Conservation (phyloP, 2,797 vertebrate species). For the Danio choprae region DNA sequence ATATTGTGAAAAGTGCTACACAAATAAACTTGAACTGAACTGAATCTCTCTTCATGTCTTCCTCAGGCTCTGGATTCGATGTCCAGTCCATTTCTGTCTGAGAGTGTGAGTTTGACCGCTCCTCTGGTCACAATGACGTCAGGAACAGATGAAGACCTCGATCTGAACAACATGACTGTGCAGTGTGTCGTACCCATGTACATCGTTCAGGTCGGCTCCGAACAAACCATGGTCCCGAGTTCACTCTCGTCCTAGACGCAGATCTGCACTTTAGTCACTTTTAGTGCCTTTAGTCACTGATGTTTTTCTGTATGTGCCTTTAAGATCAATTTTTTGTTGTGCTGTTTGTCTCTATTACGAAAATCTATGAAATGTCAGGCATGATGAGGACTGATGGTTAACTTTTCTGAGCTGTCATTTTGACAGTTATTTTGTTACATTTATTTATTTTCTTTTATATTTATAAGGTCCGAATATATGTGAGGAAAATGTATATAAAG, state of each 20-base stretch:
- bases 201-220: conserved; percentile 78
- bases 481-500: background rate
- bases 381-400: background rate
- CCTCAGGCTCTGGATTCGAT: conserved; percentile 70
- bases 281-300: background rate
- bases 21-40: too few species aligned
- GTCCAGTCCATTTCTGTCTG: conserved; percentile 65
- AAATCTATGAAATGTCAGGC: background rate
- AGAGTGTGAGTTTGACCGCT: conserved; percentile 63
- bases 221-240: conserved; percentile 69
- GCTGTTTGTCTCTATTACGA: background rate
- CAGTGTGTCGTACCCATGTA: conserved; percentile 79
- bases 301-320: background rate
- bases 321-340: background rate
- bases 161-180: conserved; percentile 70
- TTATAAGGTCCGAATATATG: background rate
- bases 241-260: background rate
- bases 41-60: background rate
- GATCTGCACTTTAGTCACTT: too few species aligned
- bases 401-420: background rate
- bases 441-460: conserved; percentile 9
- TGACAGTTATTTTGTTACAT: conserved; percentile 6
- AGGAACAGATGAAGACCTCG: conserved; percentile 64
- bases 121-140: conserved; percentile 56
- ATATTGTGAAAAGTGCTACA: too few species aligned